Evolutionary conservation across 1,140 invertebrate genomes (phyloP).

Genomic region (Tachypleus tridentatus): DNA sequence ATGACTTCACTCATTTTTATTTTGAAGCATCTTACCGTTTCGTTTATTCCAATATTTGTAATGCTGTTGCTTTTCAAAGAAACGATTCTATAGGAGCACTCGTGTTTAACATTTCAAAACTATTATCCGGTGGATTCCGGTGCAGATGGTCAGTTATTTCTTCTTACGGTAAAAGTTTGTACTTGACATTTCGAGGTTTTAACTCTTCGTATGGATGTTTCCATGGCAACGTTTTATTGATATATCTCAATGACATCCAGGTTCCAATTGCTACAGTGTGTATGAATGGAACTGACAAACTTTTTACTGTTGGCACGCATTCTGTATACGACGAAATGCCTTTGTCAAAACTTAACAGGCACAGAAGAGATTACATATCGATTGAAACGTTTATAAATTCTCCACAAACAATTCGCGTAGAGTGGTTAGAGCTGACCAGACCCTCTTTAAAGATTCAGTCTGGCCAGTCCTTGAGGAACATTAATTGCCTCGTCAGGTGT

Average conservation of each 20-base stretch:
- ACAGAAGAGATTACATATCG: constrained; percentile 51
- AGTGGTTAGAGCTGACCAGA: constrained; percentile 70
- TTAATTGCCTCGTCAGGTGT: constrained; percentile 60
- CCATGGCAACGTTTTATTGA: constrained; percentile 11
- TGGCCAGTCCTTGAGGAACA: constrained; percentile 40
- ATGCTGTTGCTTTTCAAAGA: constrained; percentile 16
- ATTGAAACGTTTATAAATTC: constrained; percentile 65
- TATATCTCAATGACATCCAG: constrained; percentile 10
- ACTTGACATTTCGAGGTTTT: constrained; percentile 19
- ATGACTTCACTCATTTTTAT: constrained; percentile 66
- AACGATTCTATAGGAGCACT: constrained; percentile 20
- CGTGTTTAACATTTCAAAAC: constrained; percentile 10
- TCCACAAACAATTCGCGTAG: constrained; percentile 56
- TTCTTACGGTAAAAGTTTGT: constrained; percentile 17
- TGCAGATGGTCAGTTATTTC: constrained; percentile 22
- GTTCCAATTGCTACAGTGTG: constrained; percentile 19
- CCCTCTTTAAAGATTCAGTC: constrained; percentile 28
- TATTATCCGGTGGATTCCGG: constrained; percentile 3
- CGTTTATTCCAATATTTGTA: constrained; percentile 40
- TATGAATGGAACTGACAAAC: constrained; percentile 8
- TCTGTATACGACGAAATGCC: constrained; percentile 33
- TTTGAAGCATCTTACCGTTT: constrained; percentile 77
- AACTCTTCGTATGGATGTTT: constrained; percentile 4
- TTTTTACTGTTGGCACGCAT: constrained; percentile 20
- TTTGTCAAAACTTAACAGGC: constrained; percentile 49